Evolutionary conservation across 2,113 vertebrate genomes (phyloP), one percentile per base, ranked within the genome.

Genomic region (Cettia cetti): DNA sequence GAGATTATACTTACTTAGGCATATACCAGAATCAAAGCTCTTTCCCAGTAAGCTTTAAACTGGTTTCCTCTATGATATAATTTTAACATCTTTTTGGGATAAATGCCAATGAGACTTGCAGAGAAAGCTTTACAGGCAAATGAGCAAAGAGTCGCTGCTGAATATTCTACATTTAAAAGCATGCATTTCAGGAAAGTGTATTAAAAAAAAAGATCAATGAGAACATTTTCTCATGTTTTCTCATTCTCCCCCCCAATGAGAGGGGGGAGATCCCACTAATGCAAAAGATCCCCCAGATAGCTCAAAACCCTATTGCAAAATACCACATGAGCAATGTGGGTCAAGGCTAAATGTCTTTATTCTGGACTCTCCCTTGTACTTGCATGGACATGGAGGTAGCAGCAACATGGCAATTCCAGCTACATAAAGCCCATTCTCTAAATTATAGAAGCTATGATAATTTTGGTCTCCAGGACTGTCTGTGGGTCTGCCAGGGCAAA

Each of bases 31-130:
- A 87, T 39, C 33, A 82, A 85, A 93, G 59, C 42, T 57, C 15
- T 50, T 83, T 96, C 88, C 83, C 71, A 95, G 84, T 92, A 91
- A 90, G 23, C 27, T 92, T 77, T 87, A 83, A 90, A 59, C 16
- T 89, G 44, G 31, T 88, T 81, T 87, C 35, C 37, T 74, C 91
- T 56, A 31, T n/a, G 26, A 66, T 91, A 92, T 16, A 86, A 75
- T 90, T 95, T 92, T 83, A 95, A 81, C 50, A 57, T 57, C 20
- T 83, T 88, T 80, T 89, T 3, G 71, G 64, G 64, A 85, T 54
- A 65, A 53, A 60, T 30, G 37, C 52, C 64, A 96, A 30, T 7
- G 39, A 84, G 50, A 71, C 30, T 80, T 83, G 13, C 61, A 94
- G 45, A 64, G 74, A 83, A 68, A 86, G 27, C 22, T 88, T 85